Evolutionary conservation across 2,888 invertebrate genomes (phyloP), one percentile per base, ranked within the genome.

Genomic region (Sarcophaga subvicina): DNA sequence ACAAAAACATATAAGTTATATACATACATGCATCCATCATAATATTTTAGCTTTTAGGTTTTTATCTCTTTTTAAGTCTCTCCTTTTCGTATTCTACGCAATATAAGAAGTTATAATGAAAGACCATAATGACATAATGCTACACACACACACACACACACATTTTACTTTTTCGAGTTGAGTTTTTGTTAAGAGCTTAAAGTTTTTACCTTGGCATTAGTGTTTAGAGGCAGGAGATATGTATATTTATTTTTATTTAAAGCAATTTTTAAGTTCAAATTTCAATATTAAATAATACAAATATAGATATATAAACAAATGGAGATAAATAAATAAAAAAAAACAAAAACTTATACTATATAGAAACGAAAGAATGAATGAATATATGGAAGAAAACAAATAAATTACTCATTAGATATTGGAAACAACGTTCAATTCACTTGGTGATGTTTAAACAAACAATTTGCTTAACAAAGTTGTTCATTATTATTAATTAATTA

Each of bases 351-450:
- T 71, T 60, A 79, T 54, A 54, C 27, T 27, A 11, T 60, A 62
- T 60, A 27, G 10, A 54, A 45, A 20, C 59, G n/a, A 22, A 37
- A 37, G 37, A 37, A 37, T 37, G 37, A 37, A 37, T 37, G 37
- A 37, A 37, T 37, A 37, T 17, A 70, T 17, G 20, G 47, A 71
- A 71, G 45, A 20, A 37, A 37, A 37, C 17, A 4, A 77, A 60
- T 5, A 64, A 80, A 72, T 77, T 79, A 80, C 83, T 83, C 79
- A 83, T 79, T 72, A 80, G 72, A 83, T 12, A 75, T 59, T n/a
- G 25, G 73, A 77, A 83, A 86, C 83, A 87, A 86, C 83, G 83
- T 88, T 88, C 88, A 88, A 88, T 88, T 88, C 81, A 83, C 80
- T 79, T 75, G 80, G 88, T 88, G 83, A 83, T 85, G 83, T 81